Conservation (phyloP, 2,888 invertebrate species). For the Pandemis heparana region DNA sequence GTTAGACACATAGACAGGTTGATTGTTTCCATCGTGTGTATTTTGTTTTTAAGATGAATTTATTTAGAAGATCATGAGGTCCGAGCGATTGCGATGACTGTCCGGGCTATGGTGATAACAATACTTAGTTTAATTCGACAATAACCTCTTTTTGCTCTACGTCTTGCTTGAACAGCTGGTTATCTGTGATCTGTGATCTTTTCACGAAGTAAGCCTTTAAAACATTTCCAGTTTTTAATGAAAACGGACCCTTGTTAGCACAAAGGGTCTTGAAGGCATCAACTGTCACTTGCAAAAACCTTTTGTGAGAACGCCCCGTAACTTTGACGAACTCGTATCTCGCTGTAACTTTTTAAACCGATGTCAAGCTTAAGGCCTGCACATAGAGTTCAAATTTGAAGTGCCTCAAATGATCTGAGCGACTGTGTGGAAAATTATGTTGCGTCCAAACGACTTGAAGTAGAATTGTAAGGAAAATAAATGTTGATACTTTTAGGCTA, state of each 20-base stretch:
- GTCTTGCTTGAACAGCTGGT: too few species aligned
- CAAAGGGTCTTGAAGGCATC: conserved; percentile 16
- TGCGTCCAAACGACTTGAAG: not conserved
- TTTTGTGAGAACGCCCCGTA: not conserved
- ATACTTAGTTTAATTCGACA: too few species aligned
- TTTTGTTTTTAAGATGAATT: not conserved
- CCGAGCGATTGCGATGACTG: too few species aligned
- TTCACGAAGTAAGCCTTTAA: conserved; percentile 1
- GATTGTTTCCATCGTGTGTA: not conserved
- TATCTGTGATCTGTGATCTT: not conserved
- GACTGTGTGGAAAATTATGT: not conserved
- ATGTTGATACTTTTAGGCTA: conserved; percentile 1
- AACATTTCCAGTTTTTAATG: conserved; percentile 27
- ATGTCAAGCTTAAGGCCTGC: not conserved
- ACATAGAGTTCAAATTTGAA: not conserved
- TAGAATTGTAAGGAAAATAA: not conserved
- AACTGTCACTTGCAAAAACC: conserved; percentile 21
- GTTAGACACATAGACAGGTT: not conserved
- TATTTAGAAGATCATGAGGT: not conserved
- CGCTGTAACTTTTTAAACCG: not conserved
- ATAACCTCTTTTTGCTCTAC: too few species aligned
- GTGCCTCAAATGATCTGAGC: too few species aligned
- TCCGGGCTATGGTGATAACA: too few species aligned
- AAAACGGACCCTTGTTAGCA: conserved; percentile 26
- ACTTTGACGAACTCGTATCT: not conserved